Evolutionary conservation across 2,113 vertebrate species (phyloP).

Genomic region (Phylloscopus whistleri): DNA sequence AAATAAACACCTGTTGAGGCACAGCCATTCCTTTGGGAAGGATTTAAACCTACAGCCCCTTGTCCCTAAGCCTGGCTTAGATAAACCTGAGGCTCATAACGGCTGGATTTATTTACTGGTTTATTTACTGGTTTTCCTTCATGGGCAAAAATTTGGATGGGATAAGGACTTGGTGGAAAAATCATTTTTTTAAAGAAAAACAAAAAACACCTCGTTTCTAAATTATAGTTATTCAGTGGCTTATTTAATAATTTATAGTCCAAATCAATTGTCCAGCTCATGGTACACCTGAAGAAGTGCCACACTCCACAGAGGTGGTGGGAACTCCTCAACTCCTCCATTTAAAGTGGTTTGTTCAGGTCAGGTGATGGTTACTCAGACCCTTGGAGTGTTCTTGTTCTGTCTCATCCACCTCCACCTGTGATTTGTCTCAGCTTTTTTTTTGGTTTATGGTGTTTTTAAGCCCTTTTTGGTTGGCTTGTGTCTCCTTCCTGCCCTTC

Average conservation of each 20-base stretch:
- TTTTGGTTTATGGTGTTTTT: background rate
- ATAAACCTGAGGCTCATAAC: background rate
- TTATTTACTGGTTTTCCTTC: background rate
- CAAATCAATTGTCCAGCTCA: background rate
- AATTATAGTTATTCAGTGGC: background rate
- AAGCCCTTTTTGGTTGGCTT: background rate
- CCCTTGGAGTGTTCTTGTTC: background rate
- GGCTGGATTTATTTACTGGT: background rate
- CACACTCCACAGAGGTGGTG: background rate
- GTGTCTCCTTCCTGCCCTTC: background rate
- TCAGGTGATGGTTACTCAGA: background rate
- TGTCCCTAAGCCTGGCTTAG: background rate
- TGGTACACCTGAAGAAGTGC: background rate
- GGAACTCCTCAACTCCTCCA: background rate
- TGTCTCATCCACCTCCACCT: background rate
- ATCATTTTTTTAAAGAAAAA: background rate
- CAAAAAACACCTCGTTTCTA: background rate
- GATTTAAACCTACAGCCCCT: background rate
- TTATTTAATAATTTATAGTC: background rate
- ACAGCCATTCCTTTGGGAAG: background rate
- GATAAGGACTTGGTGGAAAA: background rate
- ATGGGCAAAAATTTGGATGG: background rate
- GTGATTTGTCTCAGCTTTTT: background rate
- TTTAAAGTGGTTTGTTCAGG: background rate
- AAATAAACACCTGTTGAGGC: background rate